Base-by-base conservation (phyloP, 2,888 invertebrate species). In the Clepsis dumicolana region DNA sequence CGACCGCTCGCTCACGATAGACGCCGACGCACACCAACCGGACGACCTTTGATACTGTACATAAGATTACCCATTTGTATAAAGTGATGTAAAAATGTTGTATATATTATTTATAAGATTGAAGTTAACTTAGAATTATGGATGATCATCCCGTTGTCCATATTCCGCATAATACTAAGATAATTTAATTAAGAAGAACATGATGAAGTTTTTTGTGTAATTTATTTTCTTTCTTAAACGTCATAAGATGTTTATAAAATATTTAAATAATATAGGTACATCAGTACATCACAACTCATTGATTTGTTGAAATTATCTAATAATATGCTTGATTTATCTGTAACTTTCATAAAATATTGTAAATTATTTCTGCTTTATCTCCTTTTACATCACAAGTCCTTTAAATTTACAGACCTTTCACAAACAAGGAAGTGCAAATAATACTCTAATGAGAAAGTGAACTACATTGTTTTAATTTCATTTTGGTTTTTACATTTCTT, bases 1-100 rank as follows among this genome's bases (percentile, higher is more conserved):
- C 18, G 66, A 56, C 25, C 10, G 48, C 12, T 54, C 54, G 12
- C 25, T 25, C 21, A 41, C 41, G 18, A 70, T 73, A 70, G 48
- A 68, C 44, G 2, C 69, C 8, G 70, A 77, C 3, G 62, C 57
- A 32, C 70, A 73, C 4, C 72, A 71, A 52, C 73, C 75, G 2
- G 81, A 79, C 16, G 78, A 75, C 25, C 75, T 81, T 73, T 85
- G 80, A 67, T 50, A 35, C 41, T 25, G 63, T 67, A 35, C 5
- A 67, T 67, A 62, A 41, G 38, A 59, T 24, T 56, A 44, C 24
- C 44, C 14, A 50, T 21, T 70, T 70, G 70, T 70, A 70, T 65
- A 70, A 67, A 67, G 67, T 63, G 63, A 63, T 67, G 67, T 67
- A 67, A 57, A 66, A 67, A 67, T 57, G 29, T 52, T 67, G 67